Base-by-base conservation (phyloP, 2,113 vertebrate species). In the Myocastor coypus region DNA sequence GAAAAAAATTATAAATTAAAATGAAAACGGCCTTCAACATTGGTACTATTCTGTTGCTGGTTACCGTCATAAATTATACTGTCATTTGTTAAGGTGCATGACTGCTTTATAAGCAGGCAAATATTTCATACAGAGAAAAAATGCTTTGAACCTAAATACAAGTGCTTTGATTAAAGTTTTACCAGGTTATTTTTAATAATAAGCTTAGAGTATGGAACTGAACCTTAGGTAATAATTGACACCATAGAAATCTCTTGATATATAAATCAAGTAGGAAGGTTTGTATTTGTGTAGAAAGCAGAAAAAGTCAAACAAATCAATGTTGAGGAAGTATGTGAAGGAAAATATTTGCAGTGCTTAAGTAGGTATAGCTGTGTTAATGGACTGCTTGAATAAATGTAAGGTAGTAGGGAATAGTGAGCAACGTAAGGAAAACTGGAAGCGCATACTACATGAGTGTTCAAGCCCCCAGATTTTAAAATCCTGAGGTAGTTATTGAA, bases 11-110 rank as follows among this genome's bases (percentile, higher is more conserved):
- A 89, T 87, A 94, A 92, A 86, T 94, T 69, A 82, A 96, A 97
- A 87, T 84, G 55, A 92, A 96, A 97, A 97, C 87, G 9, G 84
- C 57, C 75, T 91, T 94, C 90, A 92, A 66, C 46, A 77, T 92
- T 81, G 63, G 10, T 94, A 34, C 88, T 90, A 91, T 89, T 68
- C 5, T 86, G 89, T 73, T 42, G 20, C 80, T 91, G n/a, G 83
- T 40, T 46, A 55, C 32, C 40, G 64, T 61, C 73, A 95, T 75
- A 68, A 94, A 94, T 61, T 37, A 13, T 4, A 68, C 84, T 84
- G 89, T 83, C 68, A 94, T 75, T 90, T 94, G 87, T 34, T 64
- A 92, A 7, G 37, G 28, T 64, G 93, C 2, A 22, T 82, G 77
- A 94, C 46, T 89, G 73, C 83, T 93, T 73, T 88, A 94, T 1